Evolutionary conservation across 1,140 invertebrate genomes (phyloP), one percentile per base, ranked within the genome.

Genomic region (Araneus ventricosus): DNA sequence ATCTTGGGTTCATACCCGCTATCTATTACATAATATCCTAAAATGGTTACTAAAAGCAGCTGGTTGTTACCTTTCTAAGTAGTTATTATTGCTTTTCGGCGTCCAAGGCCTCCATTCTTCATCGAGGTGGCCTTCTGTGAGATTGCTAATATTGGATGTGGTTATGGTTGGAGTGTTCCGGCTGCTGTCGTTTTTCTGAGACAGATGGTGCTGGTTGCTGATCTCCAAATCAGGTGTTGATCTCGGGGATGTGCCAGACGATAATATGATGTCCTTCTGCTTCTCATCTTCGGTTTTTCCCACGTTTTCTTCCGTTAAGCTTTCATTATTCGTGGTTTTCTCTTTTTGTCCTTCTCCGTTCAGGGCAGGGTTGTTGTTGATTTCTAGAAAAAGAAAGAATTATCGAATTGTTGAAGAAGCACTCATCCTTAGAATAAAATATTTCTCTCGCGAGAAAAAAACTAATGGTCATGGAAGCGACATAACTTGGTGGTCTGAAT

Each of bases 81-180:
- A 93, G 34, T 88, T 89, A 39, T 89, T 88, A 24, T 93, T 93
- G 57, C 57, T 89, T 67, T 93, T 93, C 2, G 92, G 92, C 0
- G 92, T 93, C 92, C 92, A 93, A 10, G 92, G 92, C 52, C 75
- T 80, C 92, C 92, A 93, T 4, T 93, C 92, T 63, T 89, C 86
- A 10, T 89, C 86, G 1, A 93, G 61, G 57, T 93, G 92, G 8
- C 92, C 92, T 59, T 93, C 92, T 14, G 92, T 93, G 2, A 93
- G 79, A 30, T 87, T 89, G 63, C 41, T 22, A 24, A 37, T 63
- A 63, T 67, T 91, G 22, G 82, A 59, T 7, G 91, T 88, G 4
- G 37, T 87, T 39, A 75, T 87, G 17, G 87, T 89, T 34, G 86
- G 86, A 10, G 92, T 93, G 30, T 63, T 82, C 6, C 59, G 79